Conservation (phyloP, 2,113 vertebrate genomes). For the Phaethornis superciliosus region DNA sequence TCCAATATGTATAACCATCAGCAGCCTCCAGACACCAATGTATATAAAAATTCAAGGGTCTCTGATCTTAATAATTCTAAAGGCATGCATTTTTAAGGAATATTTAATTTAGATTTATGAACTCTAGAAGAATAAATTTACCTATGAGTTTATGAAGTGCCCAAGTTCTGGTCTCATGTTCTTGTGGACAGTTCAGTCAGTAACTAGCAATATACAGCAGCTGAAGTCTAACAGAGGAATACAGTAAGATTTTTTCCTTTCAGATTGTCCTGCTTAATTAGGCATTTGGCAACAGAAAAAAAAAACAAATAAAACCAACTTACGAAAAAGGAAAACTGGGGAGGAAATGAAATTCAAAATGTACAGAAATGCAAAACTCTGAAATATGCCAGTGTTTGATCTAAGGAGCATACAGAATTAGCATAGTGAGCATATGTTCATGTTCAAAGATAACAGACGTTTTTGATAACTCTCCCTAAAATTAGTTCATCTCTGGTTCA, state of each 20-base stretch:
- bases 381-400: not conserved
- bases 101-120: not conserved
- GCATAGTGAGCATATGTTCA: conserved; percentile 38
- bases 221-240: not conserved
- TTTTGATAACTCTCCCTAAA: conserved; percentile 43
- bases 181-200: not conserved
- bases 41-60: not conserved
- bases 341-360: not conserved
- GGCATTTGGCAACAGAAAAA: not conserved
- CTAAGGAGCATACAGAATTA: not conserved
- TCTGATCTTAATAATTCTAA: not conserved
- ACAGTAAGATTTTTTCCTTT: not conserved
- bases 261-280: not conserved
- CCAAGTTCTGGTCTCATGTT: not conserved
- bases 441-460: conserved; percentile 38
- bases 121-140: not conserved
- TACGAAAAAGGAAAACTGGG: not conserved
- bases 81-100: not conserved
- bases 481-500: conserved; percentile 18
- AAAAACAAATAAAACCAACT: not conserved
- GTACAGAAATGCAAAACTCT: not conserved
- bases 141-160: not conserved
- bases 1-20: not conserved
- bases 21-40: not conserved
- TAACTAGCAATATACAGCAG: not conserved